These are phyloP conservation scores for Tapirus indicus DNA, from an alignment of 2,797 vertebrate genomes.

Conservation along the genomic window DNA sequence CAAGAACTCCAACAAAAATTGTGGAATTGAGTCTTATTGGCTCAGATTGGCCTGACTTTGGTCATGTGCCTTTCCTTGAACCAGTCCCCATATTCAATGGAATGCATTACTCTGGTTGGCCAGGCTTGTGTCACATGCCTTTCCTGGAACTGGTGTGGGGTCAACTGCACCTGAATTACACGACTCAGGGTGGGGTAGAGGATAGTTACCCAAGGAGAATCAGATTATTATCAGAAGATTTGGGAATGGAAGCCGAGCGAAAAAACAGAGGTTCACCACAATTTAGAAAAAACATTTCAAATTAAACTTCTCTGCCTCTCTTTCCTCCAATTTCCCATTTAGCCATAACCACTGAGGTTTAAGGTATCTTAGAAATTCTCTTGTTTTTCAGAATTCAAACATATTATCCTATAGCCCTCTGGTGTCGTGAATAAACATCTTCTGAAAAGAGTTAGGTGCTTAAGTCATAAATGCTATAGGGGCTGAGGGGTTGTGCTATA, in stretches of 20 bases:
- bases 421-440: constrained; percentile 11
- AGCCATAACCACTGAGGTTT: constrained; percentile 16
- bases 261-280: constrained; percentile 7
- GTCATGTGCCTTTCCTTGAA: background rate
- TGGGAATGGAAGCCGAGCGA: background rate
- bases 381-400: constrained; percentile 42
- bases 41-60: background rate
- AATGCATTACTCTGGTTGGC: background rate
- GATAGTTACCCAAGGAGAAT: background rate
- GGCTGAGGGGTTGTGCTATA: background rate
- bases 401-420: background rate
- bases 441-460: constrained; percentile 26
- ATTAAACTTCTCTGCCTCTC: background rate
- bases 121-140: background rate
- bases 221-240: background rate
- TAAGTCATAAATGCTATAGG: constrained; percentile 26
- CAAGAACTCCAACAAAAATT: constrained; percentile 13
- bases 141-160: background rate
- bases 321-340: constrained; percentile 47
- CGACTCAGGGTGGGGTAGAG: background rate
- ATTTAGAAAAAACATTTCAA: constrained; percentile 51
- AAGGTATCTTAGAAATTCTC: constrained; percentile 47
- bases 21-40: background rate
- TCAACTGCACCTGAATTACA: background rate
- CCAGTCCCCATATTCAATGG: background rate